These are phyloP conservation scores for Candoia aspera DNA, from an alignment of 2,113 vertebrate species.

Conservation along the genomic window DNA sequence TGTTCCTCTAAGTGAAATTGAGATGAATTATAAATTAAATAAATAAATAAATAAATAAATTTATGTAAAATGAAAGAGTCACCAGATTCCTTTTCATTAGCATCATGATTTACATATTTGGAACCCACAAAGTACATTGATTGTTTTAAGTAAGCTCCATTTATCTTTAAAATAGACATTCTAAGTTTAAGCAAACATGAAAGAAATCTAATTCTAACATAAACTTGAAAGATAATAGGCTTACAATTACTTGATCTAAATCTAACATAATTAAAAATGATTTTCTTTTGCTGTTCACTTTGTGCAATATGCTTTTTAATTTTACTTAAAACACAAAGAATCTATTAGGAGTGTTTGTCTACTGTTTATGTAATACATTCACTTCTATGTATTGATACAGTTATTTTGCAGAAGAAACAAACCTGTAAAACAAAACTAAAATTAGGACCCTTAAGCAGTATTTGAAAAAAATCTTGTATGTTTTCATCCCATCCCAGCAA, in stretches of 20 bases:
- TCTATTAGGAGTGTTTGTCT: conserved; percentile 70
- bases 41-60: too few relatives aligned
- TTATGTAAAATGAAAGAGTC: conserved; percentile 41
- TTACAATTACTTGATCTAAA: conserved; percentile 94
- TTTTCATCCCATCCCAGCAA: neutral
- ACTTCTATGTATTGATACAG: neutral
- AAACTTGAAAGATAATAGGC: conserved; percentile 87
- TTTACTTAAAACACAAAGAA: conserved; percentile 63
- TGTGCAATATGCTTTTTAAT: conserved; percentile 67
- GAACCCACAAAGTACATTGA: conserved; percentile 74
- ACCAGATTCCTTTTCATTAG: conserved; percentile 48
- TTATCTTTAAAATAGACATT: conserved; percentile 85
- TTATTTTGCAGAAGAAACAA: conserved; percentile 5
- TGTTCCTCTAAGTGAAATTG: conserved; percentile 17
- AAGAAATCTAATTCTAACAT: conserved; percentile 88
- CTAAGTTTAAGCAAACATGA: conserved; percentile 89
- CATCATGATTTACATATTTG: conserved; percentile 69
- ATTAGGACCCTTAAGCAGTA: neutral
- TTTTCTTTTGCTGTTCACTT: conserved; percentile 77
- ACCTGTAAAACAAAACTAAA: neutral
- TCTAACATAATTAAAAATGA: conserved; percentile 94
- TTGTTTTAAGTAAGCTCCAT: conserved; percentile 81
- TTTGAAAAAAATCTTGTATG: neutral
- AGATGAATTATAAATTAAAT: neutral
- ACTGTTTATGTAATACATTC: conserved; percentile 24